A percentile compares a stretch with the other conserved stretches of the same genome.
Conservation (phyloP, 2,888 invertebrate genomes). For the Himalopsyche anomala region DNA sequence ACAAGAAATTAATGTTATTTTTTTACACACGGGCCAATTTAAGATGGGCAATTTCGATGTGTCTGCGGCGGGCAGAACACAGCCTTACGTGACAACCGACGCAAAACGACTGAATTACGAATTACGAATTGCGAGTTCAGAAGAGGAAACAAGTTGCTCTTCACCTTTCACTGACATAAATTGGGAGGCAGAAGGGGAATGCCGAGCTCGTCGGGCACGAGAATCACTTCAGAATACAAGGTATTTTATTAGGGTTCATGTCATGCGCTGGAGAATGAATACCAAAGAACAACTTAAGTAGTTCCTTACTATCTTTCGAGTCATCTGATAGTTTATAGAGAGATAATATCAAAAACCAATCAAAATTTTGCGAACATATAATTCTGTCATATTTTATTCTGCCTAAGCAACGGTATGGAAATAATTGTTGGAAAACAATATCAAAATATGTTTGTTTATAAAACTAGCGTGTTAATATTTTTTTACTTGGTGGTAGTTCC, state of each 20-base stretch:
- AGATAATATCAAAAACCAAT: too few relatives aligned
- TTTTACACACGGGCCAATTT: background rate
- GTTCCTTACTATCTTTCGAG: too few relatives aligned
- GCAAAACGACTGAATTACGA: background rate
- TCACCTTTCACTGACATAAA: constrained; percentile 59
- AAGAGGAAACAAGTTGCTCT: constrained; percentile 58
- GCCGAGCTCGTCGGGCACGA: background rate
- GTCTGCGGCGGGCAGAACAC: background rate
- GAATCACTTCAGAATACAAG: background rate
- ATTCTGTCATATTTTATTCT: too few relatives aligned
- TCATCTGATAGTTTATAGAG: too few relatives aligned
- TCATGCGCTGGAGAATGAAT: background rate
- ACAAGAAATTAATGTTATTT: background rate
- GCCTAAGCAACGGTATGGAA: too few relatives aligned
- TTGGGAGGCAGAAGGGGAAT: constrained; percentile 48
- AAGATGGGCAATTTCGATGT: constrained; percentile 1
- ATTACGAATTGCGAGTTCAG: constrained; percentile 27
- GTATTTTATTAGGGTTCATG: background rate
- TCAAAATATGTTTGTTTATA: too few relatives aligned
- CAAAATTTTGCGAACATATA: too few relatives aligned
- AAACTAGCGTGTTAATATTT: too few relatives aligned
- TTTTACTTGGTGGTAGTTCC: too few relatives aligned
- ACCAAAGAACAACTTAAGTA: background rate
- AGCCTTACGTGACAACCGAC: constrained; percentile 5
- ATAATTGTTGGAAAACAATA: too few relatives aligned